Base-by-base conservation (phyloP, 2,797 vertebrate species). In the Poeciliopsis presidionis region DNA sequence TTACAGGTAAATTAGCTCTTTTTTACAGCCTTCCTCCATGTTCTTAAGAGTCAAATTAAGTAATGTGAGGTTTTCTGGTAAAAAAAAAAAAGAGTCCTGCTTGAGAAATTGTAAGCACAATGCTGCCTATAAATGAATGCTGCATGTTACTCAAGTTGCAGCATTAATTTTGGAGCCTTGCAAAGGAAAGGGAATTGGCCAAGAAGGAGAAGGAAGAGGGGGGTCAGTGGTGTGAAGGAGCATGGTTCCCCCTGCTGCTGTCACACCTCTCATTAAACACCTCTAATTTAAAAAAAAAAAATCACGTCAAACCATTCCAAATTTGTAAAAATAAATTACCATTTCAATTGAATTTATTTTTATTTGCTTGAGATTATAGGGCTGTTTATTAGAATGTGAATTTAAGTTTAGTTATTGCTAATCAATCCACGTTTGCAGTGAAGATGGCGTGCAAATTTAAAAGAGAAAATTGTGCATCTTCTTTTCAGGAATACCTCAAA, bases 161-260 rank as follows among this genome's bases (percentile, higher is more conserved):
- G 88, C 89, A 91, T 92, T 95, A 95, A 96, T 95, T 95, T 94
- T 92, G 94, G 90, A 94, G 92, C 92, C 95, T 92, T 92, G 92
- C 92, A 92, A 90, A 91, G 90, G 88, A 84, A 69, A 83, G 91
- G 90, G 90, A 92, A 91, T 88, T 91, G 81, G 78, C 88, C 78
- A 65, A 20, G 33, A 1, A 65, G 11, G 9, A 69, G 73, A 59
- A 14, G 65, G 74, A 78, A 80, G 36, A 30, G 78, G 78, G 78
- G 82, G 77, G 82, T 63, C 18, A 67, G 36, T 41, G 20, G 63
- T 67, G 63, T 65, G 61, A 65, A 65, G 7, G 28, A 39, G 7
- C 30, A 41, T 67, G 63, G 39, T 12, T 79, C 85, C 85, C 79
- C 84, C 83, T 88, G 88, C 77, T 88, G 80, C 69, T 84, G 78